Evolutionary conservation across 2,888 invertebrate genomes (phyloP).

Genomic region (Epinotia brunnichana): DNA sequence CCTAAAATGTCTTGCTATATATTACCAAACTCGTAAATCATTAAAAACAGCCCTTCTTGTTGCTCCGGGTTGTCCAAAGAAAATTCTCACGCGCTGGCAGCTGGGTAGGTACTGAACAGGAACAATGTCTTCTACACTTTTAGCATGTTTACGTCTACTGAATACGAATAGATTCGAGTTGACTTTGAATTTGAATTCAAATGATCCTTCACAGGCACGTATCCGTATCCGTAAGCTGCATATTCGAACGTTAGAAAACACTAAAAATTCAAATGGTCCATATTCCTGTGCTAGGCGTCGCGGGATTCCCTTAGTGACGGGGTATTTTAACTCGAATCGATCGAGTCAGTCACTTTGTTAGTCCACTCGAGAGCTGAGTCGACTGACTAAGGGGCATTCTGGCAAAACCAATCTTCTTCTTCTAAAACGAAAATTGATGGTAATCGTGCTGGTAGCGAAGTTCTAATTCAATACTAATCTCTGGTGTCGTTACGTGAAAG

Average conservation of each 20-base stretch:
- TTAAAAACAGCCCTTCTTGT: too few relatives aligned
- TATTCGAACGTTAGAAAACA: slow-evolving; percentile 37
- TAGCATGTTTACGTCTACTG: neutral
- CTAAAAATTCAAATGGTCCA: slow-evolving; percentile 42
- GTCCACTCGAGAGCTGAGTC: too few relatives aligned
- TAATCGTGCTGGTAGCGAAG: too few relatives aligned
- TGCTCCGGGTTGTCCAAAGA: too few relatives aligned
- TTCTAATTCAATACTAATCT: too few relatives aligned
- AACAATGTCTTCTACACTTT: neutral
- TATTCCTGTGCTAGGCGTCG: slow-evolving; percentile 23
- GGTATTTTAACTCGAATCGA: neutral
- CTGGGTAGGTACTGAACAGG: neutral
- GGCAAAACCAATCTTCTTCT: too few relatives aligned
- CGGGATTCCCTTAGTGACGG: slow-evolving; percentile 6
- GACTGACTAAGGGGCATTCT: too few relatives aligned
- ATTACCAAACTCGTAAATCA: too few relatives aligned
- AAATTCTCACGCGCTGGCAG: too few relatives aligned
- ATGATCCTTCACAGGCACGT: slow-evolving; percentile 26
- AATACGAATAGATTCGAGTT: slow-evolving; percentile 17
- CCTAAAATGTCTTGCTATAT: too few relatives aligned
- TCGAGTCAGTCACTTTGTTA: neutral
- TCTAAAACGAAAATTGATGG: too few relatives aligned
- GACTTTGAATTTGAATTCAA: slow-evolving; percentile 40
- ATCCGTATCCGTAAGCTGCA: slow-evolving; percentile 24
- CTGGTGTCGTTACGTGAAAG: too few relatives aligned